Evolutionary conservation across 1,140 invertebrate genomes (phyloP).

Genomic region (Drosophila busckii): DNA sequence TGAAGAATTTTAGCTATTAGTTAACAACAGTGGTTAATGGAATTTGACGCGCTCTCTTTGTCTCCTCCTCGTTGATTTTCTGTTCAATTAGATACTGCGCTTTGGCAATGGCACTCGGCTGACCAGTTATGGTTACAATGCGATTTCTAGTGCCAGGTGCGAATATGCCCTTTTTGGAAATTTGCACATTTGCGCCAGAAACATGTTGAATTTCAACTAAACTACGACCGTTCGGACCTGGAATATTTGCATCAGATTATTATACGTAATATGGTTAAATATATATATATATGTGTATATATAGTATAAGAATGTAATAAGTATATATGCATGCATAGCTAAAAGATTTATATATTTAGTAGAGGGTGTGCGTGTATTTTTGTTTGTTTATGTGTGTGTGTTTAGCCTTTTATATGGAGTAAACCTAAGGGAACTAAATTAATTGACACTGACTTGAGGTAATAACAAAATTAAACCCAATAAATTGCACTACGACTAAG

Average conservation of each 20-base stretch:
- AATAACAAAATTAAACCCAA: slow-evolving; percentile 44
- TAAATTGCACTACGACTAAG: slow-evolving; percentile 35
- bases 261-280: too few relatives aligned
- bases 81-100: slow-evolving; percentile 97
- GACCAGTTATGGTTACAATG: slow-evolving; percentile 96
- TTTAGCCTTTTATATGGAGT: slow-evolving; percentile 7
- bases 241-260: slow-evolving; percentile 73
- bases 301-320: slow-evolving; percentile 10
- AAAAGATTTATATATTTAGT: neutral
- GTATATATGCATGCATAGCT: slow-evolving; percentile 1
- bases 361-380: neutral
- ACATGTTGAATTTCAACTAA: slow-evolving; percentile 98
- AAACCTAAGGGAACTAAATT: slow-evolving; percentile 15
- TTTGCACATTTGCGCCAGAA: slow-evolving; percentile 98
- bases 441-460: slow-evolving; percentile 23
- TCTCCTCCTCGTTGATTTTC: slow-evolving; percentile 96
- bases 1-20: slow-evolving; percentile 58
- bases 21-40: slow-evolving; percentile 86
- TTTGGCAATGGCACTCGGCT: slow-evolving; percentile 90
- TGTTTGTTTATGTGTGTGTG: neutral
- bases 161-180: slow-evolving; percentile 98
- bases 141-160: slow-evolving; percentile 97
- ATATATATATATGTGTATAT: slow-evolving; percentile 18
- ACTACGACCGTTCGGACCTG: slow-evolving; percentile 94
- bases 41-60: slow-evolving; percentile 94